Base-by-base conservation (phyloP, 2,888 invertebrate species). In the Hanleya hanleyi region DNA sequence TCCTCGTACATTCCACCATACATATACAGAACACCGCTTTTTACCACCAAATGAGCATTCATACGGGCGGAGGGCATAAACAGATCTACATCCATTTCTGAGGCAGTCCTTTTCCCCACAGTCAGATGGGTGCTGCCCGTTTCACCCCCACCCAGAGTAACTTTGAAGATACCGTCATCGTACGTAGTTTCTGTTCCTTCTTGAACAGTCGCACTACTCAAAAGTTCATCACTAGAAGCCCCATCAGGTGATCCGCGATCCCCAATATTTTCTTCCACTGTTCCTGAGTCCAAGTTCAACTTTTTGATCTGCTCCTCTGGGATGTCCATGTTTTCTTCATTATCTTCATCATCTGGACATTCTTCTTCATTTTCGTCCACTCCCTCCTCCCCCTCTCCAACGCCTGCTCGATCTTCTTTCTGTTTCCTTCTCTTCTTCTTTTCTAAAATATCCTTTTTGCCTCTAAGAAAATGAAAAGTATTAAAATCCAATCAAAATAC, bases 1-100 rank as follows among this genome's bases (percentile, higher is more conserved):
- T 94, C 94, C 91, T 97, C 97, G 76, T 93, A 92, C 86, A 96
- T 93, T 0, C 97, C 97, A 0, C 97, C 97, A 87, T 95, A 97
- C 72, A 97, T 85, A 88, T 95, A 97, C 1, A 97, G 91, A 15
- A 92, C 89, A 26, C 95, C 94, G 78, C 95, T 93, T 84, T 95
- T 95, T 15, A 96, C 93, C 0, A 94, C 94, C 85, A 97, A 86
- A 76, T 95, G 94, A 69, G 95, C 93, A 81, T 95, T 96, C 93
- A 97, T 97, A 79, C 97, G 93, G 0, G 84, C 77, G 91, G 80
- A 76, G 0, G 91, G 91, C 71, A 82, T 76, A 75, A 90, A 89
- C 33, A 79, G 70, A 47, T 87, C 82, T 33, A 75, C 75, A 22
- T 73, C 77, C 50, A 61, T 71, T 7, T 32, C 69, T 35, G 26